Percentiles rank a stretch among this genome's conserved stretches.
These are phyloP conservation scores for Morpho deidamia DNA, from an alignment of 2,888 invertebrate genomes.

Conservation along the genomic window DNA sequence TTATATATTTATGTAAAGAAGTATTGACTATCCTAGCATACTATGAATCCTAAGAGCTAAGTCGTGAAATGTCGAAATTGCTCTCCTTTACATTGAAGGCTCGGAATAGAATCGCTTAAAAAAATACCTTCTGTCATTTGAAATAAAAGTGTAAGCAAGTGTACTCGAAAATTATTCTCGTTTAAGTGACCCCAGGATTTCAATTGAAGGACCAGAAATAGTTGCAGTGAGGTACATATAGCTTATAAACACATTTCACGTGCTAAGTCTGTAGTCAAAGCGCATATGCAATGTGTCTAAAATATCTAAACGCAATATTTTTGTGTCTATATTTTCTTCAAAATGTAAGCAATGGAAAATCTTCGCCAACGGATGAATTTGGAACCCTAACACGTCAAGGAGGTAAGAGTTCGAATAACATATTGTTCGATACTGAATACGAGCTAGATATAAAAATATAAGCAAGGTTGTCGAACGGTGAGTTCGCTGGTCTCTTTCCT, in stretches of 20 bases:
- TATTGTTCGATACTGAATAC: neutral
- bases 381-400: conserved; percentile 41
- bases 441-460: too few relatives aligned
- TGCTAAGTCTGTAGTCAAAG: conserved; percentile 36
- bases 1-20: too few relatives aligned
- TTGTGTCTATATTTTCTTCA: conserved; percentile 41
- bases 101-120: too few relatives aligned
- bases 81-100: too few relatives aligned
- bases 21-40: too few relatives aligned
- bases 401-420: conserved; percentile 36
- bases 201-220: conserved; percentile 65
- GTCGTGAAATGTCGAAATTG: too few relatives aligned
- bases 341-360: conserved; percentile 24
- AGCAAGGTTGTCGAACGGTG: too few relatives aligned
- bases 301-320: conserved; percentile 35
- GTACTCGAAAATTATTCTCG: conserved; percentile 53
- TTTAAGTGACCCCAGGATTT: conserved; percentile 54
- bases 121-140: too few relatives aligned
- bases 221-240: conserved; percentile 53
- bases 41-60: too few relatives aligned
- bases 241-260: conserved; percentile 43
- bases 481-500: too few relatives aligned
- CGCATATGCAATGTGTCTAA: conserved; percentile 18
- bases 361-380: conserved; percentile 48
- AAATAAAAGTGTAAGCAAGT: conserved; percentile 32